These are phyloP conservation scores for Sebastes miniatus DNA, from an alignment of 2,797 vertebrate genomes.

Conservation along the genomic window DNA sequence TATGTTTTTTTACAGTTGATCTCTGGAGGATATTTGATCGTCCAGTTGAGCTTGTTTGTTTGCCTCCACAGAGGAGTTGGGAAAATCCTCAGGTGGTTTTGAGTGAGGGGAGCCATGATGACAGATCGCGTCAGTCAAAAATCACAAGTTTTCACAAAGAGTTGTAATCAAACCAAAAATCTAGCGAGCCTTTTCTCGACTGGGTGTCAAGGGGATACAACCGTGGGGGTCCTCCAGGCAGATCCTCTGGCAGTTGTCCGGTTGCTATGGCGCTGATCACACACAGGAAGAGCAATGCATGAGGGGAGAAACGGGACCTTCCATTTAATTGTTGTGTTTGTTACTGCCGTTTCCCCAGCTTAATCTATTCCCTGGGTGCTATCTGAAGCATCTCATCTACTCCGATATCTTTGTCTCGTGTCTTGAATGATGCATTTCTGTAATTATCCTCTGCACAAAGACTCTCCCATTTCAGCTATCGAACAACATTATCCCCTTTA, in stretches of 20 bases:
- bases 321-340: constrained; percentile 42
- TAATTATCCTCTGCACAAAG: constrained; percentile 36
- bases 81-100: constrained; percentile 42
- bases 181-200: background rate
- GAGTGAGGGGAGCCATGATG: background rate
- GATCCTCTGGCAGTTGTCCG: constrained; percentile 32
- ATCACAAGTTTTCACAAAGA: background rate
- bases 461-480: constrained; percentile 5
- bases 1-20: constrained; percentile 1
- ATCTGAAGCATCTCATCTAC: constrained; percentile 43
- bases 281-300: constrained; percentile 33
- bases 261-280: constrained; percentile 54
- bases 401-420: constrained; percentile 35
- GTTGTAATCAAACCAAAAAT: background rate
- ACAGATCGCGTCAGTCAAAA: constrained; percentile 8
- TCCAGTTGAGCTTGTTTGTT: constrained; percentile 35
- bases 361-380: constrained; percentile 44
- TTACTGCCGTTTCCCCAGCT: constrained; percentile 33
- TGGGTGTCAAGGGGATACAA: constrained; percentile 10
- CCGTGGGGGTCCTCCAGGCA: constrained; percentile 37
- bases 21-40: constrained; percentile 10
- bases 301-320: constrained; percentile 34
- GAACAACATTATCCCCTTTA: constrained; percentile 24
- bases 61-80: background rate
- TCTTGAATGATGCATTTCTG: constrained; percentile 37